These are phyloP conservation scores for Athrips mouffetella DNA, from an alignment of 2,888 invertebrate genomes.

Conservation along the genomic window DNA sequence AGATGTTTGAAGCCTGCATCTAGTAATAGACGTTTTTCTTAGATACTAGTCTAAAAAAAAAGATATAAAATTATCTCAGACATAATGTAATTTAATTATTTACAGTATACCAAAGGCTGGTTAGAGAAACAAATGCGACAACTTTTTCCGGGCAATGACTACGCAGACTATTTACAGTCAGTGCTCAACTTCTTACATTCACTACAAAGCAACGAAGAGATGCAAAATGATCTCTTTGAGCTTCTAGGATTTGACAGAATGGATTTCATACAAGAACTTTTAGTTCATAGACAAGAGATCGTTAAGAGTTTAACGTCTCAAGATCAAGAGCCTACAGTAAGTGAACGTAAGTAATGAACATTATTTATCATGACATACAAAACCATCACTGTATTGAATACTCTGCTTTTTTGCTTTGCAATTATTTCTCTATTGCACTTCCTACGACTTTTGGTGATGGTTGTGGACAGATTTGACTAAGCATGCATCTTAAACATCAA, in stretches of 20 bases:
- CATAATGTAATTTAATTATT: not conserved
- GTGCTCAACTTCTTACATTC: conserved; percentile 80
- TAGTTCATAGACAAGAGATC: conserved; percentile 81
- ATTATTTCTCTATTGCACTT: too few relatives aligned
- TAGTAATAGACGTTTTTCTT: not conserved
- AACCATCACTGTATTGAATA: too few relatives aligned
- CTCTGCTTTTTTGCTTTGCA: too few relatives aligned
- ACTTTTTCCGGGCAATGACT: conserved; percentile 50
- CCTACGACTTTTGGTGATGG: too few relatives aligned
- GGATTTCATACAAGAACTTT: conserved; percentile 83
- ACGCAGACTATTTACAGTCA: conserved; percentile 78
- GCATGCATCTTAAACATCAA: too few relatives aligned
- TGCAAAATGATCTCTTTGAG: conserved; percentile 92
- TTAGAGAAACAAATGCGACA: conserved; percentile 74
- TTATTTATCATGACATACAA: too few relatives aligned
- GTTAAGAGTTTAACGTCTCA: conserved; percentile 48
- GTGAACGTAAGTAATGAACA: not conserved
- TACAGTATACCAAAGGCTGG: conserved; percentile 77
- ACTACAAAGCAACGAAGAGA: conserved; percentile 80
- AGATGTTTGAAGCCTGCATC: too few relatives aligned
- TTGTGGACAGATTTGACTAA: too few relatives aligned
- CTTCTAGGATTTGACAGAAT: conserved; percentile 91
- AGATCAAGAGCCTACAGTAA: conserved; percentile 28
- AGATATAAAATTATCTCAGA: not conserved
- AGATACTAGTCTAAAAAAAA: not conserved